Conservation (phyloP, 2,797 vertebrate species). For the Poecilia gillii region DNA sequence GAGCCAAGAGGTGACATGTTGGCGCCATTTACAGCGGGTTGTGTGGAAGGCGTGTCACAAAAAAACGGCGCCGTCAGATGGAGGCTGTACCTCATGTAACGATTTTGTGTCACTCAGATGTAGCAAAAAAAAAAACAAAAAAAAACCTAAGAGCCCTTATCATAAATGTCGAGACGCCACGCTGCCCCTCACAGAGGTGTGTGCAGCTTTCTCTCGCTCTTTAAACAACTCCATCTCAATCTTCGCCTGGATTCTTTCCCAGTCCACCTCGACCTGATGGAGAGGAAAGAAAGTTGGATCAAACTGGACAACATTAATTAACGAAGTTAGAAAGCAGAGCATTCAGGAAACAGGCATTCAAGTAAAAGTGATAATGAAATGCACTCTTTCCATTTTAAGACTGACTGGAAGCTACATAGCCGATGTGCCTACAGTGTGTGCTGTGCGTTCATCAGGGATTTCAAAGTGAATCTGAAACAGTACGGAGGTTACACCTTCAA, state of each 20-base stretch:
- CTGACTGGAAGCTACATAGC: not conserved
- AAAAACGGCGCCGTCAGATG: constrained; percentile 1
- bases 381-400: not conserved
- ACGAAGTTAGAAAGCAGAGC: not conserved
- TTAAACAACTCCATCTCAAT: constrained; percentile 93
- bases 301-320: constrained; percentile 12
- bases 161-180: constrained; percentile 72
- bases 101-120: constrained; percentile 11
- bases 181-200: constrained; percentile 73
- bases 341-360: constrained; percentile 6
- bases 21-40: too few relatives aligned
- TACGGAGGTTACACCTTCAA: not conserved
- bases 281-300: constrained; percentile 28
- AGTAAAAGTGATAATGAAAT: not conserved
- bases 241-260: constrained; percentile 97
- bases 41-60: too few relatives aligned
- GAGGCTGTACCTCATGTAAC: constrained; percentile 9
- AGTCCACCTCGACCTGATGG: constrained; percentile 94
- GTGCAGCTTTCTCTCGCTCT: constrained; percentile 86
- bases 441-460: not conserved
- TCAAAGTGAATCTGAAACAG: not conserved
- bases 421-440: not conserved
- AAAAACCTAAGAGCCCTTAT: constrained; percentile 18
- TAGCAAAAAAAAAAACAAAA: constrained; percentile 15
- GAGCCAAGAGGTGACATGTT: too few relatives aligned